phyloP scores from a whole-genome alignment of 2,888 invertebrate genomes.

The Chydorus sphaericus region DNA sequence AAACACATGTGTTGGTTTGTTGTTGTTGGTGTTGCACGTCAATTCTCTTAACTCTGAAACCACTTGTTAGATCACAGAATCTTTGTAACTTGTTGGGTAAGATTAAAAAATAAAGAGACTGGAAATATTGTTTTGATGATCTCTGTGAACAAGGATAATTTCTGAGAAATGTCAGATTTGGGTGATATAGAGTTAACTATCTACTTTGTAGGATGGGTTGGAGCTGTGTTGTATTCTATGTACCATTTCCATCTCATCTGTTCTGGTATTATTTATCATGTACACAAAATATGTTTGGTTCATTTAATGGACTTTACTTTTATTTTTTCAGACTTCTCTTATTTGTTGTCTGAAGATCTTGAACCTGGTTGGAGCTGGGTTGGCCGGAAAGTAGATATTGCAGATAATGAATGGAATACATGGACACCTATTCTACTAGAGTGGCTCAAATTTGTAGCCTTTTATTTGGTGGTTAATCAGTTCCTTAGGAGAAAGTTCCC shows the following conservation, averaged over 20 bases:
- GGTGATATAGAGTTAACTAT: conserved; percentile 29
- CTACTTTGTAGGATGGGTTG: conserved; percentile 40
- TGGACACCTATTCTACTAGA: conserved; percentile 40
- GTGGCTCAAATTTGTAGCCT: conserved; percentile 39
- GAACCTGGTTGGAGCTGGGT: background rate
- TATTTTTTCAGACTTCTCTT: background rate
- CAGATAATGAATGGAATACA: conserved; percentile 56
- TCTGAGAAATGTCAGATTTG: background rate
- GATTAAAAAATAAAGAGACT: no score
- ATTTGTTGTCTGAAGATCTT: background rate
- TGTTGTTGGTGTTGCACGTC: no score
- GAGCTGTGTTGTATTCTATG: conserved; percentile 40
- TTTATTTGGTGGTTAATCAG: conserved; percentile 41
- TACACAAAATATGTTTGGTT: background rate
- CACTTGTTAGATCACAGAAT: no score
- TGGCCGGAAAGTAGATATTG: conserved; percentile 39
- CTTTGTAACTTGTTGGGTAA: no score
- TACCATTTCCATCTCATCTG: conserved; percentile 26
- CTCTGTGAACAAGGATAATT: no score
- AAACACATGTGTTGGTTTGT: no score
- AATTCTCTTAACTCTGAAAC: no score
- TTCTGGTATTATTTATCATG: background rate
- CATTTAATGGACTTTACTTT: background rate
- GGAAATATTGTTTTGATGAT: no score
- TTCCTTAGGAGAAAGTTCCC: conserved; percentile 28